Percentiles rank a stretch among this genome's conserved stretches.
These are phyloP conservation scores for Sweltsa coloradensis DNA, from an alignment of 1,140 invertebrate species.

Conservation along the genomic window DNA sequence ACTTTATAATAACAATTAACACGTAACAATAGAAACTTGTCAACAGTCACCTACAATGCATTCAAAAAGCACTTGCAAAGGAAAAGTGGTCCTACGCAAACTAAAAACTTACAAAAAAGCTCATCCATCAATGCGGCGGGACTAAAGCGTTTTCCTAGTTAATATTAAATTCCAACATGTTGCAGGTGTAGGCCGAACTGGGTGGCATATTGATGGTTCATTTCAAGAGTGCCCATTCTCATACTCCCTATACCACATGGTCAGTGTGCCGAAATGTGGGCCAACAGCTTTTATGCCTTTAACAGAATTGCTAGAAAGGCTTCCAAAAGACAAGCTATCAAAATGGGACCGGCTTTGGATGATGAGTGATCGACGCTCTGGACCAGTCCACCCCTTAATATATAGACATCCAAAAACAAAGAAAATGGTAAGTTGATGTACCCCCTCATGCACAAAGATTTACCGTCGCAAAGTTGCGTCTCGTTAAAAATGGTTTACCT, in stretches of 20 bases:
- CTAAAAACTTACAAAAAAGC: no score
- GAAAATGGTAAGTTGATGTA: conserved; percentile 18
- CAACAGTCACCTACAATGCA: no score
- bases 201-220: conserved; percentile 40
- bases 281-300: conserved; percentile 33
- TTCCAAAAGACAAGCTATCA: conserved; percentile 22
- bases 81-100: no score
- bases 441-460: no score
- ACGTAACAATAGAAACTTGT: no score
- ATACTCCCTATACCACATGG: conserved; percentile 34
- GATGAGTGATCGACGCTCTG: conserved; percentile 27
- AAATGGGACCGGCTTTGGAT: conserved; percentile 33
- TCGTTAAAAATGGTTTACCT: no score
- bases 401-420: conserved; percentile 25
- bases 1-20: no score
- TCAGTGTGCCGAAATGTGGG: conserved; percentile 29
- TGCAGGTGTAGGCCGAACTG: conserved; percentile 33
- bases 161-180: no score
- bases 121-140: no score
- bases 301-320: conserved; percentile 29
- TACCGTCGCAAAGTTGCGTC: no score
- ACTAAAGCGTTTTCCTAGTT: no score
- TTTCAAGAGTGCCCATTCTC: conserved; percentile 34
- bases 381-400: conserved; percentile 31
- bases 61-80: no score